Evolutionary conservation across 2,113 vertebrate species (phyloP), one percentile per base, ranked within the genome.

Genomic region (Apteryx owenii): DNA sequence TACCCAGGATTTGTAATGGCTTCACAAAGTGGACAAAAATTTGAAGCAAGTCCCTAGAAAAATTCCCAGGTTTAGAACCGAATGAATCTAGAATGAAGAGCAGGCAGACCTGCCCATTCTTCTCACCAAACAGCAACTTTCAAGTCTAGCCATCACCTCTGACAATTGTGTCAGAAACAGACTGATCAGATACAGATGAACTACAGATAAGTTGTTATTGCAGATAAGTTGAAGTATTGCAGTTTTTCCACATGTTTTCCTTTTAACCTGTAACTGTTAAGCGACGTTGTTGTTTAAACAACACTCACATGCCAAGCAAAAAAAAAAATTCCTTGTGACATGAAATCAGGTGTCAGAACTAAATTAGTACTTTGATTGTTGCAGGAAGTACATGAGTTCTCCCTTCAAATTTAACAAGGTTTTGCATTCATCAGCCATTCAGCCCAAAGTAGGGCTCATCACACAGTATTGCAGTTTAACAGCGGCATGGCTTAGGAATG

Each of bases 21-120:
- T 91, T 94, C 93, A 83, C 46, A 79, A 70, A 95, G 68, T 51
- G 93, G 94, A 64, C 94, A 95, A 81, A 88, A 92, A 71, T 68
- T 96, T 91, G 93, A 91, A 91, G 21, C 83, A 0, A 60, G 42
- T 83, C 44, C 29, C 36, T 66, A 91, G 84, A 93, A 93, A 54
- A 91, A 93, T 85, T 68, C 46, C 64, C 48, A 81, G 81, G 44
- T 75, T 48, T 33, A 42, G 81, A 68, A 33, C 31, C 92, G 85
- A 86, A 40, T 0, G 12, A 90, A 69, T 53, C 53, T 58, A 64
- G 61, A 87, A 44, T 10, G 77, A 85, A 16, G 70, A 80, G 53
- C 81, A 70, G 93, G 81, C 86, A 95, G 61, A 82, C 38, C 70
- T 89, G 75, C 53, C 81, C 21, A 4, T 69, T 92, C 54, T 66